These are phyloP conservation scores for Danio jaintianensis DNA, from an alignment of 2,797 vertebrate species.

Conservation along the genomic window DNA sequence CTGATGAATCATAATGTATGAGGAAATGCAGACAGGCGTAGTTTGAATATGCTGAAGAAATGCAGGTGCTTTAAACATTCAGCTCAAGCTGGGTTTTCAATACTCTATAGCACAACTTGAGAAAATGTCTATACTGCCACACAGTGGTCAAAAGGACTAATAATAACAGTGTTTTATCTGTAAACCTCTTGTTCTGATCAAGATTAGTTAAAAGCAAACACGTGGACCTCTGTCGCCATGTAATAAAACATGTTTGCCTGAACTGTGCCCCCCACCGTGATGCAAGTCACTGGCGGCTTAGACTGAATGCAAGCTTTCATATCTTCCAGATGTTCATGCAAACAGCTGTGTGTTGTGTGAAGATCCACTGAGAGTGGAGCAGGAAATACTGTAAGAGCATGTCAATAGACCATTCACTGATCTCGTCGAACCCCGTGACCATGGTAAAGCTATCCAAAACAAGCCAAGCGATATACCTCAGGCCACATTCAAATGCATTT, in stretches of 20 bases:
- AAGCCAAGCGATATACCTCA: neutral
- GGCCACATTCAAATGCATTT: neutral
- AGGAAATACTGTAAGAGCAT: constrained; percentile 29
- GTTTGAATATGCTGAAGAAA: neutral
- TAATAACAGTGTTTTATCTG: neutral
- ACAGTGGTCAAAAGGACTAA: constrained; percentile 32
- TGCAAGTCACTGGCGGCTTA: neutral
- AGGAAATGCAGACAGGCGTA: constrained; percentile 8
- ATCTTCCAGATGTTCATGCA: constrained; percentile 45
- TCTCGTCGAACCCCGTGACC: neutral
- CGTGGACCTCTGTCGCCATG: neutral
- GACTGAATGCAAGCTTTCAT: constrained; percentile 37
- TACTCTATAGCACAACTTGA: neutral
- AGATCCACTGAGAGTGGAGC: constrained; percentile 19
- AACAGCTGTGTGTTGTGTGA: constrained; percentile 30
- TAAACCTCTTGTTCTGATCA: neutral
- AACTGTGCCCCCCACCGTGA: neutral
- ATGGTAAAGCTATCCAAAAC: constrained; percentile 8
- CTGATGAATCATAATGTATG: neutral
- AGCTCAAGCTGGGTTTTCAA: neutral
- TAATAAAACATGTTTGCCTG: constrained; percentile 29
- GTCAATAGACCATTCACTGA: constrained; percentile 42
- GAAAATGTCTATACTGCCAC: constrained; percentile 48
- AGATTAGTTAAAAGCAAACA: constrained; percentile 22
- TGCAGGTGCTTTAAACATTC: constrained; percentile 10